Base-by-base conservation (phyloP, 2,797 vertebrate genomes). In the Megaceryle alcyon region DNA sequence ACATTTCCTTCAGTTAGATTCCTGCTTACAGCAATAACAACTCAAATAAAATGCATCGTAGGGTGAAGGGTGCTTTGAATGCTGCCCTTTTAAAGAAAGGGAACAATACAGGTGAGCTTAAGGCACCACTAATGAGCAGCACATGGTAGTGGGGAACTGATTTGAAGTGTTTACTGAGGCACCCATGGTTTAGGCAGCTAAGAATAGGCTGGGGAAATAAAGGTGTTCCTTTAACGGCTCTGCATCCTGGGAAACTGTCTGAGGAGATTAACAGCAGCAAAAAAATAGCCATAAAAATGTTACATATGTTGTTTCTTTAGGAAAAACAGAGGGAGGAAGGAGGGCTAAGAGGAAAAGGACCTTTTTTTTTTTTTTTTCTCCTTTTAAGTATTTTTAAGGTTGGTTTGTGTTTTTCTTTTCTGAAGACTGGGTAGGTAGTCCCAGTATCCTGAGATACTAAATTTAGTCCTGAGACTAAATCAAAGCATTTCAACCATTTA, bases 91-190 rank as follows among this genome's bases (percentile, higher is more conserved):
- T 93, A 78, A 91, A 92, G 92, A n/a, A 86, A 37, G 51, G 43
- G 63, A 90, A 77, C 72, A 89, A 35, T 90, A 59, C 91, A 96
- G 80, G 92, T 94, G 73, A 95, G 76, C 75, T 96, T 64, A 76
- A 87, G 77, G 69, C 70, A 28, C 61, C 53, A 60, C 92, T 97
- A 97, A 97, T 95, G 92, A 96, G 92, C 82, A 92, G 82, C 94
- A 96, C 49, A 91, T 97, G 96, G 73, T 95, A 39, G 3, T 73
- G 80, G 48, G 93, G 93, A 91, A 86, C 51, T 76, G 54, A 39
- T 90, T 81, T 79, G 23, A 83, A 89, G 69, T 69, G 65, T 68
- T 94, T 92, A 60, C 84, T 65, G 61, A 63, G 54, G 37, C 56
- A 92, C 29, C 19, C 41, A 20, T 92, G 71, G 33, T 82, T 90